Base-by-base conservation (phyloP, 2,888 invertebrate genomes). In the Malachius bipustulatus region DNA sequence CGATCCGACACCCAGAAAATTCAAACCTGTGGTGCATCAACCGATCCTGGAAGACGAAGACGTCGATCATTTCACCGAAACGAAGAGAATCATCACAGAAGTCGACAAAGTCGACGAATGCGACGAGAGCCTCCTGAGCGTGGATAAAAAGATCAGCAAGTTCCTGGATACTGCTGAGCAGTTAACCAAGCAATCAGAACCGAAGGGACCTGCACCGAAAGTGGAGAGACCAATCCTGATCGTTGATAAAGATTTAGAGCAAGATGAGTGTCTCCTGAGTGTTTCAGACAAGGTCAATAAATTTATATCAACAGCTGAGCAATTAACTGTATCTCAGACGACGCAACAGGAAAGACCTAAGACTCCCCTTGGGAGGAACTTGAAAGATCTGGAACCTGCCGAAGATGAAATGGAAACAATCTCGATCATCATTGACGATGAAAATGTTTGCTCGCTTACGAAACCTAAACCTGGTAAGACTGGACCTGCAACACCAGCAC, bases 251-350 rank as follows among this genome's bases (percentile, higher is more conserved):
- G 68, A 70, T 26, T 52, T 77, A 13, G 68, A 63, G 42, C 61
- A 67, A 16, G 78, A 77, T 46, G 75, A 77, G 46, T 76, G 75
- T 46, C 57, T 77, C 10, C 46, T 79, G 14, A 74, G 75, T 32
- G 78, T 79, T 4, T 74, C 77, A 26, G 74, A 78, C 51, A 80
- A 80, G 56, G 78, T 80, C 0, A 68, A 67, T 16, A 77, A 75
- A 47, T 79, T 78, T 52, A 73, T 73, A n/a, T 61, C 59, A 34
- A 65, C 67, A 9, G 66, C 67, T 8, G 74, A 62, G 38, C 50
- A 60, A 37, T 41, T 60, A 28, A 52, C 50, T 4, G 40, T 46
- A 12, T 43, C 47, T 28, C 38, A 47, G 38, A 41, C 37, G n/a
- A 41, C 37, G n/a, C 14, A 47, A 19, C 39, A 49, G n/a, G 52